Evolutionary conservation across 30 jellyfish, hydroid and myxozoan species (phyloP).

Genomic region (Aurelia aurita): DNA sequence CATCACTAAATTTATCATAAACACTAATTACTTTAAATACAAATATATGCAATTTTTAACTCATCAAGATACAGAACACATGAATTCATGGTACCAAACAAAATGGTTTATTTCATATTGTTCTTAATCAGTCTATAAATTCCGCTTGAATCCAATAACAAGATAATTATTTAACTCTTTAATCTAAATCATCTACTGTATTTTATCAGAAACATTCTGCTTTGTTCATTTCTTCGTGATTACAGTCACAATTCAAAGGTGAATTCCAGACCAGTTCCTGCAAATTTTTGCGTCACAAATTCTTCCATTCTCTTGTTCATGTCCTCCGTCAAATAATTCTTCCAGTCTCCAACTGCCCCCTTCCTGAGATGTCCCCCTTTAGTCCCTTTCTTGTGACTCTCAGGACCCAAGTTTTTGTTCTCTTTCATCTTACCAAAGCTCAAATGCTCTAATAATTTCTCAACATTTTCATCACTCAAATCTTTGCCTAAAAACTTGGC

Average conservation of each 20-base stretch:
- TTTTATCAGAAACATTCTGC: too few relatives aligned
- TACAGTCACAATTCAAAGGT: neutral
- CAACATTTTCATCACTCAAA: slow-evolving; percentile 2
- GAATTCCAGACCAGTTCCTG: slow-evolving; percentile 25
- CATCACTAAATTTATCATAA: too few relatives aligned
- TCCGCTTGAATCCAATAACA: too few relatives aligned
- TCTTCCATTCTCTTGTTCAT: slow-evolving; percentile 21
- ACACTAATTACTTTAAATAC: too few relatives aligned
- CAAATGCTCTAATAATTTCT: slow-evolving; percentile 4
- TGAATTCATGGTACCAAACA: too few relatives aligned
- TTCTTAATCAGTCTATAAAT: too few relatives aligned
- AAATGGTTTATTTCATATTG: too few relatives aligned
- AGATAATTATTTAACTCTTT: too few relatives aligned
- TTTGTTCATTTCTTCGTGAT: too few relatives aligned
- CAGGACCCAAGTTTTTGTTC: neutral
- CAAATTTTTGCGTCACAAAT: neutral
- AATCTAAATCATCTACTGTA: too few relatives aligned
- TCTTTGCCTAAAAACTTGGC: slow-evolving; percentile 28
- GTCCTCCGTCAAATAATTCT: neutral
- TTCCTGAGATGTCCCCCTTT: slow-evolving; percentile 1
- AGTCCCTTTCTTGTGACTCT: neutral
- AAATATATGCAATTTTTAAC: too few relatives aligned
- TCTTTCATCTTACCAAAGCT: slow-evolving; percentile 33
- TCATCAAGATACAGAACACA: too few relatives aligned
- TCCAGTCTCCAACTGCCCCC: neutral